phyloP scores from a whole-genome alignment of 2,888 invertebrate genomes.

The Drosophila austrosaltans region DNA sequence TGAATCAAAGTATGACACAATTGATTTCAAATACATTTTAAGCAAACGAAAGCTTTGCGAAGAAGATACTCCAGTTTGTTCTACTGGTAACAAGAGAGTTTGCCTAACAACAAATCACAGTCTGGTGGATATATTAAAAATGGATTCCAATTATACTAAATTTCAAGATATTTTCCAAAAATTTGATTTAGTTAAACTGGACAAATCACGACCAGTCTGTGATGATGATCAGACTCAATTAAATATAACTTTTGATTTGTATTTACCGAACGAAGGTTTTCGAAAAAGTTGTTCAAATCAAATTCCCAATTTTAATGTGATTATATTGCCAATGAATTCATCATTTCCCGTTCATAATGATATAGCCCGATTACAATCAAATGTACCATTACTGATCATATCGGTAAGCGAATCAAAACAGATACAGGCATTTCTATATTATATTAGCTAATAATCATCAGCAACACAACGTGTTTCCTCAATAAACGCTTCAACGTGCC shows the following conservation, averaged over 20 bases:
- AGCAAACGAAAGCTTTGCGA: slow-evolving; percentile 59
- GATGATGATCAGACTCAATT: slow-evolving; percentile 30
- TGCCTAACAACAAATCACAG: slow-evolving; percentile 47
- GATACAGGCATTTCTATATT: slow-evolving; percentile 82
- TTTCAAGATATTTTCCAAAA: slow-evolving; percentile 74
- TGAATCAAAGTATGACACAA: background rate
- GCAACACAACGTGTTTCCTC: slow-evolving; percentile 10
- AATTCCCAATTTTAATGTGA: slow-evolving; percentile 74
- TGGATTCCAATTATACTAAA: slow-evolving; percentile 64
- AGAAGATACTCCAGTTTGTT: slow-evolving; percentile 4
- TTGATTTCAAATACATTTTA: slow-evolving; percentile 49
- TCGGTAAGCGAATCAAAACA: slow-evolving; percentile 82
- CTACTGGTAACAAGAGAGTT: slow-evolving; percentile 33
- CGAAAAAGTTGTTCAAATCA: slow-evolving; percentile 74
- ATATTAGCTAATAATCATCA: slow-evolving; percentile 70
- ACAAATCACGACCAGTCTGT: background rate
- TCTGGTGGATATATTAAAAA: slow-evolving; percentile 71
- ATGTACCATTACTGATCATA: slow-evolving; percentile 77
- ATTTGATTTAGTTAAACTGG: slow-evolving; percentile 74
- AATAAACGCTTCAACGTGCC: slow-evolving; percentile 28
- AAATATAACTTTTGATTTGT: slow-evolving; percentile 78
- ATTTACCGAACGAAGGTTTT: slow-evolving; percentile 77
- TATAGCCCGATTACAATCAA: slow-evolving; percentile 66
- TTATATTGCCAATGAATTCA: slow-evolving; percentile 68
- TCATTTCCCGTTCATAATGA: slow-evolving; percentile 76